These are phyloP conservation scores for Pararge aegeria DNA, from an alignment of 1,140 invertebrate genomes.

Conservation along the genomic window DNA sequence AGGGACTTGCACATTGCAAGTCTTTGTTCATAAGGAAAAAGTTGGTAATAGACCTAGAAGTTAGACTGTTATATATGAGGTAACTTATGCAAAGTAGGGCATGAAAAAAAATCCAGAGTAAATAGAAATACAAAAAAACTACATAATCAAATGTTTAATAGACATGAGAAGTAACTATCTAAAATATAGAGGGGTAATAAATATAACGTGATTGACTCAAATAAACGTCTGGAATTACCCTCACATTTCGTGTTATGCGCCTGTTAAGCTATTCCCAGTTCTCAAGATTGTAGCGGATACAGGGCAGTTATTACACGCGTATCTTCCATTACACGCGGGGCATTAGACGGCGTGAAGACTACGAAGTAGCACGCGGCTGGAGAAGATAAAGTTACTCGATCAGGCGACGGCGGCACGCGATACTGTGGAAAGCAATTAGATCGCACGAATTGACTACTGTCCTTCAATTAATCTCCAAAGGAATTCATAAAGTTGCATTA, in stretches of 20 bases:
- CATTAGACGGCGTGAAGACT: slow-evolving; percentile 17
- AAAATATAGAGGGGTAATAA: neutral
- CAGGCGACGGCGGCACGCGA: slow-evolving; percentile 30
- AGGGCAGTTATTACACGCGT: slow-evolving; percentile 13
- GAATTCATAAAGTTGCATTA: neutral
- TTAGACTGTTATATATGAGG: too few species aligned
- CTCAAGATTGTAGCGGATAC: slow-evolving; percentile 18
- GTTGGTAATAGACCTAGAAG: too few species aligned
- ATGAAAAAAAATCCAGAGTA: too few species aligned
- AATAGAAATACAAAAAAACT: too few species aligned
- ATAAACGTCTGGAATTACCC: slow-evolving; percentile 7
- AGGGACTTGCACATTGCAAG: too few species aligned
- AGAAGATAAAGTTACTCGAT: slow-evolving; percentile 19
- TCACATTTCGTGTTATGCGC: slow-evolving; percentile 17
- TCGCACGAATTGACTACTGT: slow-evolving; percentile 10
- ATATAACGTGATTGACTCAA: neutral
- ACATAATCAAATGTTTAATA: too few species aligned
- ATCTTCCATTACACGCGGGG: slow-evolving; percentile 20
- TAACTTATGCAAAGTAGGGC: too few species aligned
- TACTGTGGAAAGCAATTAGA: slow-evolving; percentile 22
- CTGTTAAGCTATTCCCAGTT: slow-evolving; percentile 2
- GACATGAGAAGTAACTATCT: neutral
- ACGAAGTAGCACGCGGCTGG: slow-evolving; percentile 20
- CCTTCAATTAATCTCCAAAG: neutral
- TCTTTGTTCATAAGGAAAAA: too few species aligned